Evolutionary conservation across 2,888 invertebrate genomes (phyloP).

Genomic region (Archips xylosteana): DNA sequence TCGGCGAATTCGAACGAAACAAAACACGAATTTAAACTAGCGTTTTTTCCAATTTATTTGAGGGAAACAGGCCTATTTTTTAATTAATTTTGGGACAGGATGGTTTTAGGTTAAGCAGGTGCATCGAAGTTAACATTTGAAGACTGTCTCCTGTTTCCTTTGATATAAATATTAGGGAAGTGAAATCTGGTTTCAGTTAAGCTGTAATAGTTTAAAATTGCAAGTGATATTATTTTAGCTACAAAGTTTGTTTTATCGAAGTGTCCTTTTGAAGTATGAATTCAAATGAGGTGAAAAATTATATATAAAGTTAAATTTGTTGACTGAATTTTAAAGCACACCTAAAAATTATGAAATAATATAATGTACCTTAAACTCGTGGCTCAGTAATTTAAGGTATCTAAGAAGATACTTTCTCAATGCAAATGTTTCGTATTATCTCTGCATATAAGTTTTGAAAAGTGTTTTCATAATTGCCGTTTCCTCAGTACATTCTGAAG

Average conservation of each 20-base stretch:
- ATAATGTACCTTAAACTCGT: constrained; percentile 6
- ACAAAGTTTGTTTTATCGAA: constrained; percentile 46
- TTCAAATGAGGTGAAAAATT: not conserved
- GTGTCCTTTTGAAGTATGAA: constrained; percentile 50
- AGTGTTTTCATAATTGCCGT: not conserved
- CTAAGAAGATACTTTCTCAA: not conserved
- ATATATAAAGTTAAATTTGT: not conserved
- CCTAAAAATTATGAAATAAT: not conserved
- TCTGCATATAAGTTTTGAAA: not conserved
- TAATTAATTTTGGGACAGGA: constrained; percentile 9
- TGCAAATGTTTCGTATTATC: not conserved
- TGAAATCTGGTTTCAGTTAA: constrained; percentile 1
- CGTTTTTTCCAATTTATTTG: constrained; percentile 19
- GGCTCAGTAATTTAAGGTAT: constrained; percentile 23
- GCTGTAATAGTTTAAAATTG: not conserved
- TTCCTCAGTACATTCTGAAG: not conserved
- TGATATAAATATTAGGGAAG: constrained; percentile 47
- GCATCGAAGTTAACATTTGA: constrained; percentile 53
- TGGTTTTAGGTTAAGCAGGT: constrained; percentile 17
- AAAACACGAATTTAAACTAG: constrained; percentile 39
- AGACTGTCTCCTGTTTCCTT: constrained; percentile 57
- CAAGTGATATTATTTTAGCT: not conserved
- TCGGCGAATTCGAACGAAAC: constrained; percentile 25
- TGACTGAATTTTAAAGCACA: not conserved
- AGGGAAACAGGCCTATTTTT: constrained; percentile 27